Evolutionary conservation across 2,888 invertebrate species (phyloP), one percentile per base, ranked within the genome.

Genomic region (Branchinecta sandiegonensis): DNA sequence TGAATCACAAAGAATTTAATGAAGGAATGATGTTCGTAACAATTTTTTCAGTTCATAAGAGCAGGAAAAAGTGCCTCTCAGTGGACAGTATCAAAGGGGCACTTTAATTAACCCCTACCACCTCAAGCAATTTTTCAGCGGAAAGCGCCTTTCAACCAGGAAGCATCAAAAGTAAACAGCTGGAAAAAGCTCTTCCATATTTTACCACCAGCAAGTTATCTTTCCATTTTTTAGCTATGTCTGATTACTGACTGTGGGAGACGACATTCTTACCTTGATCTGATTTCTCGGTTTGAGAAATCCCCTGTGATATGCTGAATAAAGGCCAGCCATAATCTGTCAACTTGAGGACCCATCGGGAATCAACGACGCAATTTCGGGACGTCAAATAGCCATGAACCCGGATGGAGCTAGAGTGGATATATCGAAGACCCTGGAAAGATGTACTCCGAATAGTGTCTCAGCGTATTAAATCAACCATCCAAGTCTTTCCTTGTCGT

Each of bases 281-380:
- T 65, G 82, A 81, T 76, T 86, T 85, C 10, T 80, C 77, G 4
- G 84, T 80, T 5, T 81, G 82, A 10, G 83, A 79, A 66, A 88
- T 79, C 69, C 85, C 86, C 78, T 90, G 91, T 1, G 87, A 83
- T 74, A 86, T 87, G 75, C 84, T 83, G 75, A 92, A 86, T 1
- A 84, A 82, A 1, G 87, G 86, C 72, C 92, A 79, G 8, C 93
- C 93, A 78, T 91, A 94, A 80, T 94, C 94, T 37, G 94, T 89
- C 72, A 96, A 82, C 80, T 94, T 94, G 70, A 96, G 83, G 70
- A 94, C 93, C 94, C 94, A 96, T 73, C 95, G 85, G 69, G 93
- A 89, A 79, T 96, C 95, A 70, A 96, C 93, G 65, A 93, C 89
- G 80, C 94, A 94, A 80, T 92, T 93, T 71, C 91, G 83, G 65